Evolutionary conservation across 2,797 vertebrate species (phyloP).

Genomic region (Eulemur mongoz): DNA sequence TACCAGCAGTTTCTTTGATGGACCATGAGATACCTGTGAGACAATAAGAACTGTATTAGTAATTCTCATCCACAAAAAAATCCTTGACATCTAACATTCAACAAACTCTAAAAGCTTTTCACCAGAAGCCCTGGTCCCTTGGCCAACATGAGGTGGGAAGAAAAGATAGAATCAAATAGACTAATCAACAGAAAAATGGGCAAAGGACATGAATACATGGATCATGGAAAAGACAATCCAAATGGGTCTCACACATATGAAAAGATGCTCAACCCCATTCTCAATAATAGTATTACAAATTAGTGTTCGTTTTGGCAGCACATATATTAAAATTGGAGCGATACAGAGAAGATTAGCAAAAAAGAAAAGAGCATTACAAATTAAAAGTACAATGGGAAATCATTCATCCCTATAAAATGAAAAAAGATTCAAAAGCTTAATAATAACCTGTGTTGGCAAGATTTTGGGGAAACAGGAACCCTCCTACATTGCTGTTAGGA

Average conservation of each 20-base stretch:
- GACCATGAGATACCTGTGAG: constrained; percentile 96
- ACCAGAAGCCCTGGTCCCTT: neutral
- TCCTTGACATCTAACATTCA: neutral
- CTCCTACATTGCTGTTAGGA: neutral
- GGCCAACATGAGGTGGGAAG: neutral
- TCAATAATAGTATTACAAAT: neutral
- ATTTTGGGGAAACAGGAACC: neutral
- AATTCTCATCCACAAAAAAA: neutral
- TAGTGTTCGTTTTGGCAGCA: neutral
- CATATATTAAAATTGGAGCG: no score
- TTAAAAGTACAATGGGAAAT: neutral
- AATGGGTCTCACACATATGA: neutral
- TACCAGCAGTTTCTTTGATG: constrained; percentile 93
- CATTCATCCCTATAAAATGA: neutral
- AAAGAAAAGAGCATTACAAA: neutral
- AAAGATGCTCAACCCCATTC: neutral
- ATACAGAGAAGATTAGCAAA: no score
- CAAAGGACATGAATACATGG: constrained; percentile 9
- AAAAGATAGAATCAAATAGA: neutral
- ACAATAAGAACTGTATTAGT: constrained; percentile 1
- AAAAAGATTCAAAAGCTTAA: neutral
- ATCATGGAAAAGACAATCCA: constrained; percentile 28
- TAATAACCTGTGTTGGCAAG: neutral
- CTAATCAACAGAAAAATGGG: neutral
- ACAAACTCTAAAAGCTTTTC: neutral